Evolutionary conservation across 1,140 invertebrate genomes (phyloP), one percentile per base, ranked within the genome.

Genomic region (Scylla paramamosain): DNA sequence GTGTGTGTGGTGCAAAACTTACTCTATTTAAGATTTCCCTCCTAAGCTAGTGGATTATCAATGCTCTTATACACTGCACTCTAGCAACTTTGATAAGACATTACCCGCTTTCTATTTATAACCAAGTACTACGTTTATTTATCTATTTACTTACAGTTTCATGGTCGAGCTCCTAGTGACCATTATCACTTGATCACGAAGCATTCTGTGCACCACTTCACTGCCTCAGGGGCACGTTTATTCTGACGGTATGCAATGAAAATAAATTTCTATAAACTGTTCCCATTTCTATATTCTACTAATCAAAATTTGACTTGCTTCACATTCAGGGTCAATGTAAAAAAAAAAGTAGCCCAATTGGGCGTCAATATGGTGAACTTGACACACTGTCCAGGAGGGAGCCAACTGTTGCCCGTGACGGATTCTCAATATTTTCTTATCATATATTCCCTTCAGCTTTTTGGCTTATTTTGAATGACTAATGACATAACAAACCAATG

Each of bases 361-460:
- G 67, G 67, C 67, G 67, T 77, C 6, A n/a, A 77, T 7, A n/a
- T 7, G 20, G 67, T n/a, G 67, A 77, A n/a, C 67, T 77, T 77
- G 67, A 77, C 67, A 77, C 67, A 77, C 67, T 77, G 67, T 77
- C 6, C 20, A n/a, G 20, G 90, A 45, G 92, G 83, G 28, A 92
- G 77, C 45, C 90, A 59, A 91, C 90, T 93, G 83, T 48, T 87
- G 92, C 92, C 83, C 25, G 45, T 84, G 28, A 48, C 29, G 31
- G n/a, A 28, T 46, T 89, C 87, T 89, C 31, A 46, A n/a, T 28
- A 89, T 89, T 89, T 89, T 89, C 87, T 46, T 48, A 28, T 45
- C 39, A 89, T 89, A 89, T 48, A 48, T 48, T 16, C 16, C 84
- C 16, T n/a, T 89, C 32, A 89, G n/a, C 2, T 48, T 28, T 6